Evolutionary conservation across 2,797 vertebrate genomes (phyloP).

Genomic region (Manis javanica): DNA sequence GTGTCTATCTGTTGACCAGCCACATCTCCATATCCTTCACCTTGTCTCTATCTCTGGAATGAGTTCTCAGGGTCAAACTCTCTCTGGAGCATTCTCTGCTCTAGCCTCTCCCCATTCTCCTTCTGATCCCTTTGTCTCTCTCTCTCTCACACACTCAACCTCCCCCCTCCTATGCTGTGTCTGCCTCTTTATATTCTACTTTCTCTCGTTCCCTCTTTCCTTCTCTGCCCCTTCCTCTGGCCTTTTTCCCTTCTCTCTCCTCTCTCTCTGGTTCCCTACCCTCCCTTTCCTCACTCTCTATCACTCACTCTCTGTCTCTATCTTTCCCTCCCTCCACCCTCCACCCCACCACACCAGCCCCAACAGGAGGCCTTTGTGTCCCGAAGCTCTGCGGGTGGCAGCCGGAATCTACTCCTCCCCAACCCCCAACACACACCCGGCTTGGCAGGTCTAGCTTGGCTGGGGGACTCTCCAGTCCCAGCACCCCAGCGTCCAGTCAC

Average conservation of each 20-base stretch:
- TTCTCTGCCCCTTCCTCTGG: not conserved
- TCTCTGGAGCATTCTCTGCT: not conserved
- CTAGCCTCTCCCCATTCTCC: not conserved
- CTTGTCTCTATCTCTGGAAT: not conserved
- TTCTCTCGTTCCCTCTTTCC: not conserved
- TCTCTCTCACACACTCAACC: not conserved
- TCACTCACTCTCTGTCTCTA: not conserved
- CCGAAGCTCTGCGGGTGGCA: conserved; percentile 79
- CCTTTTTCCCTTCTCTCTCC: not conserved
- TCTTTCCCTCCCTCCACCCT: not conserved
- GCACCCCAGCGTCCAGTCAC: conserved; percentile 49
- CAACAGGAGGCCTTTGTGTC: conserved; percentile 83
- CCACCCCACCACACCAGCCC: conserved; percentile 7
- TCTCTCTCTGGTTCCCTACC: not conserved
- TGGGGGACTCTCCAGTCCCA: conserved; percentile 4
- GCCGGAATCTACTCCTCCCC: conserved; percentile 79
- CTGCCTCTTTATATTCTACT: not conserved
- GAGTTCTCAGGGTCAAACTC: conserved; percentile 62
- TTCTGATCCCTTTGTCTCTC: conserved; percentile 59
- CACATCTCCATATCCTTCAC: not conserved
- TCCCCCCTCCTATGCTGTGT: conserved; percentile 9
- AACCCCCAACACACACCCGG: conserved; percentile 69
- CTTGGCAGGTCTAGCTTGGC: conserved; percentile 78
- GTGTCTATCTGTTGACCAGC: not conserved
- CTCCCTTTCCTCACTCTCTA: not conserved